Evolutionary conservation across 2,113 vertebrate genomes (phyloP), one percentile per base, ranked within the genome.

Genomic region (Tilapia sparmanii): DNA sequence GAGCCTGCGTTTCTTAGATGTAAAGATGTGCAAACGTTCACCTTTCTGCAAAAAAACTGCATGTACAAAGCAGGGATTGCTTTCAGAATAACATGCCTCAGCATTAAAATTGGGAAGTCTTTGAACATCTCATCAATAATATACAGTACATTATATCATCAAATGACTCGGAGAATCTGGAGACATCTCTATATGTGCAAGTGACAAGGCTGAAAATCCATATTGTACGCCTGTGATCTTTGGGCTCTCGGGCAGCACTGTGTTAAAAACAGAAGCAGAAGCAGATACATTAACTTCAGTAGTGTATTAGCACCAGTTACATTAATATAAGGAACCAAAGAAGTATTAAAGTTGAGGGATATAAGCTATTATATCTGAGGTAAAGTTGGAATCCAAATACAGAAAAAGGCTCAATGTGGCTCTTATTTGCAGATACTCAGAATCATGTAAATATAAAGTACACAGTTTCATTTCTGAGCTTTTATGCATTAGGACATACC

Each of bases 11-110:
- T 68, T 68, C 63, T 22, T 40, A 22, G 19, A 68, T 8, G 19
- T 2, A 38, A 5, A 68, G 7, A 68, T 8, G 0, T 19, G 1
- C 11, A 68, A 22, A 40, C 0, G 10, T 63, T 63, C 6, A 0
- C 57, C 57, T 61, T 61, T 31, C 8, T 61, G 57, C 57, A 61
- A 31, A 61, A 61, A 61, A 35, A 3, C 7, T 6, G n/a, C 63
- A 24, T 11, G 2, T 11, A 24, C n/a, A 71, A 71, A 26, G 22
- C 5, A 0, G 22, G 3, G 38, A 71, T 71, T 42, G n/a, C 19
- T 45, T 45, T 71, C 38, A 26, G 66, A 10, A 3, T 42, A 71
- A 71, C 22, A 4, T 42, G 22, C n/a, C 0, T 40, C 19, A 40
- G 1, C n/a, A 40, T 63, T 68, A 40, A 3, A 68, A 24, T 5